These are phyloP conservation scores for Tuta absoluta DNA, from an alignment of 2,888 invertebrate genomes.

Conservation along the genomic window DNA sequence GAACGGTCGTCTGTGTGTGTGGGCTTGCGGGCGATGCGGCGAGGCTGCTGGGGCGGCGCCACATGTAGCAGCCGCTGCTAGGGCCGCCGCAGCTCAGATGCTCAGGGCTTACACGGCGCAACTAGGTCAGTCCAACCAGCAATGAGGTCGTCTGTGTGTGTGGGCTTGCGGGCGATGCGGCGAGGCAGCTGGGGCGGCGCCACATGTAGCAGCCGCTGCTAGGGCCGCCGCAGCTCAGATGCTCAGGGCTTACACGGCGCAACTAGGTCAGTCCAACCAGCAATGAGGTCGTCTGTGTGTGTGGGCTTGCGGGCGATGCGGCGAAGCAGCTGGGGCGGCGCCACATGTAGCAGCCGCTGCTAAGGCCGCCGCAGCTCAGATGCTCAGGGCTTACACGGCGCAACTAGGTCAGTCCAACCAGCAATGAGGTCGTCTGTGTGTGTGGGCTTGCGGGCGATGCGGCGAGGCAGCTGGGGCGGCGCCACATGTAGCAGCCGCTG, in stretches of 20 bases:
- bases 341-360: slow-evolving; percentile 93
- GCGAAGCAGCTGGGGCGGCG: slow-evolving; percentile 89
- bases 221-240: slow-evolving; percentile 95
- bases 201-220: slow-evolving; percentile 92
- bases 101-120: slow-evolving; percentile 92
- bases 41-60: slow-evolving; percentile 91
- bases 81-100: slow-evolving; percentile 95
- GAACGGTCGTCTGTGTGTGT: slow-evolving; percentile 93
- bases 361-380: slow-evolving; percentile 94
- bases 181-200: slow-evolving; percentile 89
- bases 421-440: slow-evolving; percentile 93
- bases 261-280: slow-evolving; percentile 87
- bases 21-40: slow-evolving; percentile 91
- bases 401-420: slow-evolving; percentile 88
- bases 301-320: slow-evolving; percentile 91
- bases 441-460: slow-evolving; percentile 91
- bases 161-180: slow-evolving; percentile 92
- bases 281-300: slow-evolving; percentile 94
- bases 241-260: slow-evolving; percentile 91
- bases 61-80: slow-evolving; percentile 91
- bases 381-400: slow-evolving; percentile 91
- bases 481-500: slow-evolving; percentile 91
- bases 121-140: slow-evolving; percentile 79
- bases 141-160: slow-evolving; percentile 93
- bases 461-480: slow-evolving; percentile 91